Conservation (phyloP, 2,888 invertebrate species). For the Linnaemya vulpina region DNA sequence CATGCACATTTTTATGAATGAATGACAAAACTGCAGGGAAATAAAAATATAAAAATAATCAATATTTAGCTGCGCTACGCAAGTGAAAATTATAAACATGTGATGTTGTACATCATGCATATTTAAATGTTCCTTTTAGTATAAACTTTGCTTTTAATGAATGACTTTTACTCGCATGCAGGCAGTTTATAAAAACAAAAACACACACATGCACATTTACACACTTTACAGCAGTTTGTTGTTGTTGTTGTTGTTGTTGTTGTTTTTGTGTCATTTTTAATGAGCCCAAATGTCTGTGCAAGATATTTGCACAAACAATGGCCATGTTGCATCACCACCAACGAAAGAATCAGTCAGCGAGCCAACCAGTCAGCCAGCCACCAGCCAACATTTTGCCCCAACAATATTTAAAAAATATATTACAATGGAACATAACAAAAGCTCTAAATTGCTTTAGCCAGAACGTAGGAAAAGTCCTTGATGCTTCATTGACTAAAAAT, state of each 20-base stretch:
- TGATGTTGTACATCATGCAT: slow-evolving; percentile 5
- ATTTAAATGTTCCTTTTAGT: slow-evolving; percentile 12
- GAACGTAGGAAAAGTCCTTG: slow-evolving; percentile 73
- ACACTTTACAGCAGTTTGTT: slow-evolving; percentile 26
- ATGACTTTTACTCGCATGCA: slow-evolving; percentile 62
- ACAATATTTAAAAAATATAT: background rate
- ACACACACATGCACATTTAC: too few species aligned
- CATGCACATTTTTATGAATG: slow-evolving; percentile 59
- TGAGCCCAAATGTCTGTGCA: slow-evolving; percentile 70
- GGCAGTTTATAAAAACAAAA: background rate
- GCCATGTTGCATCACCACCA: slow-evolving; percentile 60
- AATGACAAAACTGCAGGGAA: slow-evolving; percentile 48
- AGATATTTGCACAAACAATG: slow-evolving; percentile 63
- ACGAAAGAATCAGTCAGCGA: background rate
- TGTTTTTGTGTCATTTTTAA: slow-evolving; percentile 49
- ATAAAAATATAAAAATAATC: slow-evolving; percentile 48
- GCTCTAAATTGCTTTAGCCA: slow-evolving; percentile 28
- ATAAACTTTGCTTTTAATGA: slow-evolving; percentile 67
- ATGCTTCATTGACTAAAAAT: slow-evolving; percentile 75
- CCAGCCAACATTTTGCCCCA: background rate
- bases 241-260: too few species aligned
- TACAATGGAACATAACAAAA: slow-evolving; percentile 45
- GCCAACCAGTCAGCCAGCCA: too few species aligned
- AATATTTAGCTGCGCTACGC: slow-evolving; percentile 53
- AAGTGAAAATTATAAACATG: slow-evolving; percentile 35